Conservation (phyloP, 2,888 invertebrate species). For the Nemapogon koenigi region DNA sequence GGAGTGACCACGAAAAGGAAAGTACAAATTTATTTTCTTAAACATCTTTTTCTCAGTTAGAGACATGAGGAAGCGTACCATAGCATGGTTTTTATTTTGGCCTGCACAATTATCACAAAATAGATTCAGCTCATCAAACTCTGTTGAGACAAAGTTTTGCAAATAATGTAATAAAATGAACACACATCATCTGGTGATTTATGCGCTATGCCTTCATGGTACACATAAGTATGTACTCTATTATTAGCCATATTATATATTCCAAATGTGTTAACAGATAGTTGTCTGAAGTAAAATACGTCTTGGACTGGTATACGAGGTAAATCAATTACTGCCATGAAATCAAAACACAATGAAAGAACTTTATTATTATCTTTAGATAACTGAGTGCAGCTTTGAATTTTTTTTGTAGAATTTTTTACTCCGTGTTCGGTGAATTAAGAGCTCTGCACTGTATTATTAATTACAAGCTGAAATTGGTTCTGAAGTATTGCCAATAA, state of each 20-base stretch:
- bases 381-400: slow-evolving; percentile 5
- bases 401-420: slow-evolving; percentile 8
- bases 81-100: slow-evolving; percentile 14
- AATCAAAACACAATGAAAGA: slow-evolving; percentile 7
- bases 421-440: slow-evolving; percentile 5
- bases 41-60: slow-evolving; percentile 13
- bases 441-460: slow-evolving; percentile 6
- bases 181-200: slow-evolving; percentile 13
- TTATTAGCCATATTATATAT: slow-evolving; percentile 9
- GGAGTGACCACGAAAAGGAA: slow-evolving; percentile 14
- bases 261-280: slow-evolving; percentile 9
- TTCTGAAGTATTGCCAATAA: slow-evolving; percentile 14
- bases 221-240: slow-evolving; percentile 10
- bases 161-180: slow-evolving; percentile 14
- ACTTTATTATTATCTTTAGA: slow-evolving; percentile 7
- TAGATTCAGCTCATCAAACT: slow-evolving; percentile 13
- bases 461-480: slow-evolving; percentile 14
- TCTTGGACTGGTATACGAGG: slow-evolving; percentile 2
- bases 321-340: slow-evolving; percentile 4
- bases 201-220: slow-evolving; percentile 10
- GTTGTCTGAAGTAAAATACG: slow-evolving; percentile 8
- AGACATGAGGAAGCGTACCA: slow-evolving; percentile 12
- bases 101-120: slow-evolving; percentile 15
- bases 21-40: slow-evolving; percentile 14
- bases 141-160: slow-evolving; percentile 11